phyloP scores from a whole-genome alignment of 2,113 vertebrate genomes.

The Catagonus wagneri region DNA sequence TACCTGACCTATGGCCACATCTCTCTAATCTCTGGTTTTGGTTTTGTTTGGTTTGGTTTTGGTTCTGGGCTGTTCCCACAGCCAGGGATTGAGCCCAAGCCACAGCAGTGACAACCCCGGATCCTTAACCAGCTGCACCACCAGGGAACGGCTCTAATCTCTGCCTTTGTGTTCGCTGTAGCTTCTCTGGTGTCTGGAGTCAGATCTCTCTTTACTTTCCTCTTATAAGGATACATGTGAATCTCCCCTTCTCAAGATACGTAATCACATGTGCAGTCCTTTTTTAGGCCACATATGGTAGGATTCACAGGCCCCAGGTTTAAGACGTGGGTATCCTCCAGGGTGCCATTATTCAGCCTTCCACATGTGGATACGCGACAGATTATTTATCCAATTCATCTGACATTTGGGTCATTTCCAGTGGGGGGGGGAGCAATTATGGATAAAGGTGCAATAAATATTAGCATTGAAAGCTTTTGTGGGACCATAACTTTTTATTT shows the following conservation, averaged over 20 bases:
- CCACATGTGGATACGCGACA: background rate
- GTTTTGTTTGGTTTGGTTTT: too few relatives aligned
- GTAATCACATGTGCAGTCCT: background rate
- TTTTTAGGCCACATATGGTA: background rate
- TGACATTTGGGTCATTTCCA: background rate
- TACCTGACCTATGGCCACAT: background rate
- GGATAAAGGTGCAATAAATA: constrained; percentile 8
- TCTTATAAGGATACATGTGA: background rate
- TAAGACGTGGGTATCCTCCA: background rate
- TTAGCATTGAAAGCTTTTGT: background rate
- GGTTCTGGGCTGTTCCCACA: too few relatives aligned
- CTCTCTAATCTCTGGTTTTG: background rate
- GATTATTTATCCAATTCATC: background rate
- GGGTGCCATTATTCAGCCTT: background rate
- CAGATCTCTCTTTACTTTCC: background rate
- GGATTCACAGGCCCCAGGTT: background rate
- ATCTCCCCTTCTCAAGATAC: background rate
- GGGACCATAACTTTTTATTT: constrained; percentile 28
- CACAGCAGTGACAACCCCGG: too few relatives aligned
- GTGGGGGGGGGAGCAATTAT: constrained; percentile 1
- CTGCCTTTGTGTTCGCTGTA: background rate
- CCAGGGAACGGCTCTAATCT: background rate
- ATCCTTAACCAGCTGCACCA: too few relatives aligned
- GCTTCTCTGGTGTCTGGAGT: background rate
- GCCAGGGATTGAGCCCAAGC: too few relatives aligned